Base-by-base conservation (phyloP, 2,113 vertebrate genomes). In the Brevimyrus niger region DNA sequence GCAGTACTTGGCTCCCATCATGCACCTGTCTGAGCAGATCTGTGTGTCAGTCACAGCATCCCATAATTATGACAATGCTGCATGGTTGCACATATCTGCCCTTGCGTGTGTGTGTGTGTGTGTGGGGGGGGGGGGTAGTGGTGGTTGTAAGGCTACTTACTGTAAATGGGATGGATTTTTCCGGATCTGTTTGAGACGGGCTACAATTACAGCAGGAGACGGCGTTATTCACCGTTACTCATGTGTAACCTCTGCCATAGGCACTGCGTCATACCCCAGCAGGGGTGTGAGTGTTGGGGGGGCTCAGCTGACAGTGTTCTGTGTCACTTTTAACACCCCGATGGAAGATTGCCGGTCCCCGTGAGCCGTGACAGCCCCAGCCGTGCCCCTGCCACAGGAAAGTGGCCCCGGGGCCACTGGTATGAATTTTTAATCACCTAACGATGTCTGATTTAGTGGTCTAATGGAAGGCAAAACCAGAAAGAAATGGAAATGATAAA, bases 401-500 rank as follows among this genome's bases (percentile, higher is more conserved):
- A 9, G 7, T 42, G 17, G n/a, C 27, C 31, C 35, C 0, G 0
- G 31, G 31, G 53, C 51, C 19, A 0, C 35, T 87, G 15, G 8
- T 46, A 87, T 61, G 35, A 87, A 87, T 87, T 38, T 61, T 87
- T 87, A 87, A 87, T 27, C 31, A 58, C 35, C 50, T 58, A 87
- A 87, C 31, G 46, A 58, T 58, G 86, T 53, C 48, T 86, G 46
- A 86, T 86, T 86, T 86, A 53, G 48, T 21, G 50, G 31, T 44
- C 53, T 87, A 87, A 87, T 58, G 86, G 31, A 58, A 44, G 35
- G 17, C 6, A 4, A 87, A 87, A 87, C 55, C 7, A 5, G 55
- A 87, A 87, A 27, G 5, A 87, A 87, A 55, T 27, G 50, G 87
- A 65, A 87, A 87, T 61, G 87, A 58, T 87, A 61, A 87, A 42